Conservation (phyloP, 2,113 vertebrate genomes). For the Psilopsiagon aymara region DNA sequence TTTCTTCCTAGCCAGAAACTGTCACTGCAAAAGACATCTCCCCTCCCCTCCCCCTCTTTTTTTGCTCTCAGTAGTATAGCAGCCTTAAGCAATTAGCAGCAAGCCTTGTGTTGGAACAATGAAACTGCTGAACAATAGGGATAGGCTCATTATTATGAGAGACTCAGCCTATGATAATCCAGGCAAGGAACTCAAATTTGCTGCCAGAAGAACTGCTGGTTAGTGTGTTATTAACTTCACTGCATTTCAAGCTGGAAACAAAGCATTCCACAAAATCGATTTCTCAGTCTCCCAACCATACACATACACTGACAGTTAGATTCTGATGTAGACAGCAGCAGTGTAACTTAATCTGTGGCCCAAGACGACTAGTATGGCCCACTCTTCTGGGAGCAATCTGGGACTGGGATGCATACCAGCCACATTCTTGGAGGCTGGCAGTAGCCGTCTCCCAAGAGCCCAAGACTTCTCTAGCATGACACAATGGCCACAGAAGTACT, state of each 20-base stretch:
- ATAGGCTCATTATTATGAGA: not conserved
- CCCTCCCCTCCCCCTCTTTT: not conserved
- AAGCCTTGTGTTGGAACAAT: not conserved
- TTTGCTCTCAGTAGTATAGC: not conserved
- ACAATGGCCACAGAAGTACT: not conserved
- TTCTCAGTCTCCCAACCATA: not conserved
- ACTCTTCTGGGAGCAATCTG: not conserved
- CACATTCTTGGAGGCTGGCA: not conserved
- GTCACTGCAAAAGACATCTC: not conserved
- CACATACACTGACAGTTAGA: not conserved
- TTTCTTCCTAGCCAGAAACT: not conserved
- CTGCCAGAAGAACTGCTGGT: not conserved
- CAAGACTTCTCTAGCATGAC: not conserved
- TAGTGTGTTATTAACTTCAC: not conserved
- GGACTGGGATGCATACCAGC: not conserved
- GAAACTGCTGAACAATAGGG: conserved; percentile 22
- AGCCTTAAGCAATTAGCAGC: not conserved
- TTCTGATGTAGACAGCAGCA: not conserved
- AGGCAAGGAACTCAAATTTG: not conserved
- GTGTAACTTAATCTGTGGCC: not conserved
- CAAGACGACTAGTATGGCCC: not conserved
- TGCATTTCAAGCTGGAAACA: not conserved
- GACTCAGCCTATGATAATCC: not conserved
- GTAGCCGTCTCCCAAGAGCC: not conserved
- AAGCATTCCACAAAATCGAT: not conserved